Evolutionary conservation across 1,140 invertebrate genomes (phyloP).

Genomic region (Cyrtorhinus lividipennis): DNA sequence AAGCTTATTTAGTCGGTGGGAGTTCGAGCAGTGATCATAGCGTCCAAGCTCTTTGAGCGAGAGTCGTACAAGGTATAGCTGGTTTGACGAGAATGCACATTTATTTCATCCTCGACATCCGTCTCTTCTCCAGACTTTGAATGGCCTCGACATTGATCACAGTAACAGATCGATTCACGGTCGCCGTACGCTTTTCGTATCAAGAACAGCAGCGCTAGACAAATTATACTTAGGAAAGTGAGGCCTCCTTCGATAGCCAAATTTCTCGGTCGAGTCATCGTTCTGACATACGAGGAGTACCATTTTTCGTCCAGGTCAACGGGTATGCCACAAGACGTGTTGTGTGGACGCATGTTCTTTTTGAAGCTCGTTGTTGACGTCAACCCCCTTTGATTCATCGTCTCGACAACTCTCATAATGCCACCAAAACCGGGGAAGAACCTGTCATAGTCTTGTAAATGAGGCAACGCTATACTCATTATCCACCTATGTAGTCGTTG

Average conservation of each 20-base stretch:
- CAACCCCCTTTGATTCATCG: constrained; percentile 21
- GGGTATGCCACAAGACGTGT: not conserved
- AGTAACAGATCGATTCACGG: not conserved
- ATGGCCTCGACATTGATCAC: not conserved
- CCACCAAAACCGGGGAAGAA: constrained; percentile 25
- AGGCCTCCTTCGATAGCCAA: not conserved
- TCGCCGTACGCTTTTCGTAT: not conserved
- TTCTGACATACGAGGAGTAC: not conserved
- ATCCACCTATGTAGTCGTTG: constrained; percentile 18
- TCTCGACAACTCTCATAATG: constrained; percentile 24
- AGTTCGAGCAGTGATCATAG: too few relatives aligned
- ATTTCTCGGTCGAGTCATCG: not conserved
- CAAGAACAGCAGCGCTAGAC: not conserved
- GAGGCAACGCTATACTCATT: constrained; percentile 14
- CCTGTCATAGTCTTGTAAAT: constrained; percentile 18
- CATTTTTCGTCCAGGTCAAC: not conserved
- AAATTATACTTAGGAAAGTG: not conserved
- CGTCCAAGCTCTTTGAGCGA: too few relatives aligned
- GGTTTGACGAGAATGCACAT: not conserved
- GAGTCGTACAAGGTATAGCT: not conserved
- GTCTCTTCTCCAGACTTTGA: not conserved
- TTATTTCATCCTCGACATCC: not conserved
- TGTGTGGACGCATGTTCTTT: not conserved
- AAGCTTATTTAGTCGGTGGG: too few relatives aligned
- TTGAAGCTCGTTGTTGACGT: not conserved